Percentiles rank a stretch among this genome's conserved stretches.
phyloP scores from a whole-genome alignment of 2,113 vertebrate species.

The Microcebus jonahi region DNA sequence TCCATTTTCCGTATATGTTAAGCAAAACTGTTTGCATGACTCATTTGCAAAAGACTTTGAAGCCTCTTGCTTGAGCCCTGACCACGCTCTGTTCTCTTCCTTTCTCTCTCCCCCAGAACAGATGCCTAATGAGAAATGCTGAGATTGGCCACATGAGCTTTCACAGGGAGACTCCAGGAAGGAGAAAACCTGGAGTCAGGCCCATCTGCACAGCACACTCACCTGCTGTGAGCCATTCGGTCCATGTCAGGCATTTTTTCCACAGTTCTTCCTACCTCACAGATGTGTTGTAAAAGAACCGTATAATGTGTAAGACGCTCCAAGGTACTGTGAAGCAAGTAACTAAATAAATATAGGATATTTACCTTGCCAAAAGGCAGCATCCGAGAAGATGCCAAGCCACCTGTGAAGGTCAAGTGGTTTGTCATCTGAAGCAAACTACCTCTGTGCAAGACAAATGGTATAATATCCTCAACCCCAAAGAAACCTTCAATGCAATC shows the following conservation, averaged over 20 bases:
- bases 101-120: conserved; percentile 19
- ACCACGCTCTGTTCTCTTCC: background rate
- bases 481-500: background rate
- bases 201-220: background rate
- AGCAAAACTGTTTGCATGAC: background rate
- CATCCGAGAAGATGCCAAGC: background rate
- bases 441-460: background rate
- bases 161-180: background rate
- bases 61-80: background rate
- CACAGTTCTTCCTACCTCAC: background rate
- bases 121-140: background rate
- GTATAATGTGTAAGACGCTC: background rate
- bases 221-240: background rate
- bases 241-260: background rate
- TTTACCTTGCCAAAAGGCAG: background rate
- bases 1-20: background rate
- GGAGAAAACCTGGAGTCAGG: background rate
- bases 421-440: background rate
- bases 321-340: background rate
- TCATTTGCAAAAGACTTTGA: background rate
- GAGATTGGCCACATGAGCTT: background rate
- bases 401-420: background rate
- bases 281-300: background rate
- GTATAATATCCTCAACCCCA: background rate
- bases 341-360: background rate